Conservation (phyloP, 2,797 vertebrate species). For the Karalla daura region DNA sequence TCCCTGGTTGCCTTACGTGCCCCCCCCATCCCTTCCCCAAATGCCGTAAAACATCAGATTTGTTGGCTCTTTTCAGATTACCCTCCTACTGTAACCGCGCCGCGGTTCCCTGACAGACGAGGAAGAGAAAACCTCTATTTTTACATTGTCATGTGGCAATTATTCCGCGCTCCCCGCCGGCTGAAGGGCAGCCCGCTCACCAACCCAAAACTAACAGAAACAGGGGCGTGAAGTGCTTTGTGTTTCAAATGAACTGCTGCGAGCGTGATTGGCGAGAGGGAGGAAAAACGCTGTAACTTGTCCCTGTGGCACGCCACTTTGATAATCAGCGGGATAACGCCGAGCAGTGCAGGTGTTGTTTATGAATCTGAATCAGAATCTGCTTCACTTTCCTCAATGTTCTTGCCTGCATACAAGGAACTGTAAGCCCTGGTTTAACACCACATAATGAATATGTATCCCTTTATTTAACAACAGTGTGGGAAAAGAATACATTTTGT, state of each 20-base stretch:
- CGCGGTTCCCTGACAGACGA: background rate
- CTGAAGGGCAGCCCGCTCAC: background rate
- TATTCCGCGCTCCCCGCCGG: background rate
- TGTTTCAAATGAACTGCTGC: background rate
- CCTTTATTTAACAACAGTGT: too few species aligned
- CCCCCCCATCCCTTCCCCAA: too few species aligned
- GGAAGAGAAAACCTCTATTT: background rate
- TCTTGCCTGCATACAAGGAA: too few species aligned
- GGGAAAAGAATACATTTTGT: too few species aligned
- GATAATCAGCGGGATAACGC: background rate
- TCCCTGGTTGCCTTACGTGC: slow-evolving; percentile 9
- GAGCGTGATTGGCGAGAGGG: background rate
- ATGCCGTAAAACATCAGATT: slow-evolving; percentile 5
- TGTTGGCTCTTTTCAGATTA: background rate
- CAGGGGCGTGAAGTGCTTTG: background rate
- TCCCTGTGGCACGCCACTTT: background rate
- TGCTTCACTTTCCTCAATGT: too few species aligned
- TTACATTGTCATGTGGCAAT: background rate
- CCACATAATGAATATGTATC: too few species aligned
- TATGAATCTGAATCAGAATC: too few species aligned
- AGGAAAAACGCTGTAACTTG: background rate
- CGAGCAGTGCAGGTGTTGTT: background rate
- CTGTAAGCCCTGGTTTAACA: too few species aligned
- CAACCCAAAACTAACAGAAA: background rate
- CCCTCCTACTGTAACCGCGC: background rate